Conservation (phyloP, 2,888 invertebrate species). For the Embidobia sp. region DNA sequence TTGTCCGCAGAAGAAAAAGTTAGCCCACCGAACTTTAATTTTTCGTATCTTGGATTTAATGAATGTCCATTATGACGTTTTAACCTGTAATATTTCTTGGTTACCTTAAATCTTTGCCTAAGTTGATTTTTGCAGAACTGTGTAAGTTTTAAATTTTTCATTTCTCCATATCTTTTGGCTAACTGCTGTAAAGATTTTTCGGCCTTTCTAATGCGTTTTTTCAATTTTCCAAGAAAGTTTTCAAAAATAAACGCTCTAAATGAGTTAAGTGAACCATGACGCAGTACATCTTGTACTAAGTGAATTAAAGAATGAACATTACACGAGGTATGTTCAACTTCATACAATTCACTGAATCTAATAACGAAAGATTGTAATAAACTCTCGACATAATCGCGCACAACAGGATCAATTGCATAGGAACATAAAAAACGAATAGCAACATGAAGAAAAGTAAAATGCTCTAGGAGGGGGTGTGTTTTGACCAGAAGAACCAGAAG, state of each 20-base stretch:
- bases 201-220: background rate
- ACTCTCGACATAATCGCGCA: background rate
- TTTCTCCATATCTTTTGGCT: constrained; percentile 3
- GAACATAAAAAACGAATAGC: constrained; percentile 10
- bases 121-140: no score
- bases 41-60: background rate
- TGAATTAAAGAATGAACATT: constrained; percentile 12
- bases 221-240: background rate
- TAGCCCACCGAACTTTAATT: background rate
- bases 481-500: background rate
- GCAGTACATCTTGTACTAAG: background rate
- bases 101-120: no score
- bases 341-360: background rate
- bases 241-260: constrained; percentile 10
- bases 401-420: background rate
- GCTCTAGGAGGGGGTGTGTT: background rate
- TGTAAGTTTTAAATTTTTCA: background rate
- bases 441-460: constrained; percentile 20
- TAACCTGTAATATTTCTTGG: background rate
- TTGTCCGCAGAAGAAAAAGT: background rate
- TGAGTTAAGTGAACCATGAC: background rate
- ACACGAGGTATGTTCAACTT: constrained; percentile 23
- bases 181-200: constrained; percentile 7
- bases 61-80: background rate
- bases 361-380: constrained; percentile 13